These are phyloP conservation scores for Nezara viridula DNA, from an alignment of 2,888 invertebrate species.

Conservation along the genomic window DNA sequence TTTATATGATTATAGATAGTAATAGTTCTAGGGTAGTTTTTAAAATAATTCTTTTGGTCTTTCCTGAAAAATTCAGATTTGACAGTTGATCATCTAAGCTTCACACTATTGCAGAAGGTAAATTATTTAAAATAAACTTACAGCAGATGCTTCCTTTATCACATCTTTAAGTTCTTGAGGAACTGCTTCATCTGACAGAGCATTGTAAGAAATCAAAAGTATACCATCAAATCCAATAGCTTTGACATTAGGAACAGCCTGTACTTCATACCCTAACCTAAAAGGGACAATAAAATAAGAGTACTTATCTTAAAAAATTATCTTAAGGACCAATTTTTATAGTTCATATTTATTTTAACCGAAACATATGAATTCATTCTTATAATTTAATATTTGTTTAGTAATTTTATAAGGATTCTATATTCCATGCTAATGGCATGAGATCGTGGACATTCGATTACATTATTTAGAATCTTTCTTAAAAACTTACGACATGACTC, in stretches of 20 bases:
- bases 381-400: not conserved
- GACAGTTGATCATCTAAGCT: too few species aligned
- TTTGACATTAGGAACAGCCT: slow-evolving; percentile 63
- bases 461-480: not conserved
- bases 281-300: slow-evolving; percentile 19
- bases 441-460: not conserved
- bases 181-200: slow-evolving; percentile 10
- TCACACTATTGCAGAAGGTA: too few species aligned
- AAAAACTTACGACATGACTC: slow-evolving; percentile 1
- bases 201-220: slow-evolving; percentile 65
- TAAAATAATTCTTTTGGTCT: too few species aligned
- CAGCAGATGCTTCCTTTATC: slow-evolving; percentile 45
- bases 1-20: too few species aligned
- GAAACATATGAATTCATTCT: not conserved
- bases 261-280: slow-evolving; percentile 64
- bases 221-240: slow-evolving; percentile 68
- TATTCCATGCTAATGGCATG: not conserved
- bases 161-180: slow-evolving; percentile 53
- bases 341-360: not conserved
- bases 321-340: not conserved
- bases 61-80: too few species aligned
- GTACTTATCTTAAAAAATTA: not conserved
- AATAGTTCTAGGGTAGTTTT: too few species aligned
- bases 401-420: not conserved
- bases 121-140: not conserved